Conservation (phyloP, 2,113 vertebrate genomes). For the Echinops telfairi region DNA sequence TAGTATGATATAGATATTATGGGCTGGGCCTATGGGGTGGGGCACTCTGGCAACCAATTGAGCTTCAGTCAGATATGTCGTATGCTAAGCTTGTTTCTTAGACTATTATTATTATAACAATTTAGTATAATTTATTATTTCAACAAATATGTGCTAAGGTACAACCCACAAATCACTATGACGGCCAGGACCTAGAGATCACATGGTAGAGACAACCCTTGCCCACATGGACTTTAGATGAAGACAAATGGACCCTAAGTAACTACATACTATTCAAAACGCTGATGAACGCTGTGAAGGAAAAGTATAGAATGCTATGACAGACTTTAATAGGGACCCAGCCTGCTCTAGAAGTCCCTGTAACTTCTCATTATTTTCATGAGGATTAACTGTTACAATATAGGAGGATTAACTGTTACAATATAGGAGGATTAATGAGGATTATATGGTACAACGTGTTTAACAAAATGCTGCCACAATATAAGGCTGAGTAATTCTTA, state of each 20-base stretch:
- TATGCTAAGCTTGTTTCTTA: neutral
- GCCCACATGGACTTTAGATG: neutral
- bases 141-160: neutral
- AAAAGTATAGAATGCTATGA: neutral
- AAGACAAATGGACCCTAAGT: neutral
- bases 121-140: neutral
- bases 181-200: neutral
- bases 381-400: neutral
- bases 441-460: constrained; percentile 27
- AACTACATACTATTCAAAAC: neutral
- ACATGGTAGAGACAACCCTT: neutral
- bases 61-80: neutral
- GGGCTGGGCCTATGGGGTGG: neutral
- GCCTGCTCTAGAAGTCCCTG: neutral
- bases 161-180: neutral
- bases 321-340: neutral
- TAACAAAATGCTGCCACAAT: constrained; percentile 42
- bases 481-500: constrained; percentile 14
- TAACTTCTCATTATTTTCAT: neutral
- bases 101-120: neutral
- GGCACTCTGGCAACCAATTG: fast-evolving
- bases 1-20: neutral
- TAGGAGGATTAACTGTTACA: neutral
- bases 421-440: neutral
- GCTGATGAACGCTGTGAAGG: neutral